Conservation (phyloP, 1,140 invertebrate genomes). For the Drosophila setifemur region DNA sequence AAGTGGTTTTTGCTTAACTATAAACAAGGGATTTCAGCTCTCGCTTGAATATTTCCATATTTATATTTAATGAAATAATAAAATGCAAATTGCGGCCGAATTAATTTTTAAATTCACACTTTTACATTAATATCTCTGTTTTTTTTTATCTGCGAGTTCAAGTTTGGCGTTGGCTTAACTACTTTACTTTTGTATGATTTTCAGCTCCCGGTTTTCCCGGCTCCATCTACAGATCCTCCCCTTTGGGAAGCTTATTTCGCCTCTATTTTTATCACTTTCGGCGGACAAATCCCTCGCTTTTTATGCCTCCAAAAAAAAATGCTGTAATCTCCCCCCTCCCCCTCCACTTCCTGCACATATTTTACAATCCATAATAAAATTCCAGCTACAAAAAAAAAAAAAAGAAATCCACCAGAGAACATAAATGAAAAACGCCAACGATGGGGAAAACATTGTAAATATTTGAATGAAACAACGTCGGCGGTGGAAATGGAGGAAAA, state of each 20-base stretch:
- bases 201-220: constrained; percentile 11
- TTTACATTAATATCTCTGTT: constrained; percentile 13
- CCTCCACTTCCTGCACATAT: constrained; percentile 41
- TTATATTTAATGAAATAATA: too few species aligned
- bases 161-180: neutral
- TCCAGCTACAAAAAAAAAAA: neutral
- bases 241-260: constrained; percentile 16
- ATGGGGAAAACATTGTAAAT: constrained; percentile 50
- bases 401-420: neutral
- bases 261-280: constrained; percentile 45
- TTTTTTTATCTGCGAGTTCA: constrained; percentile 16
- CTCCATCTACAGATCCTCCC: too few species aligned
- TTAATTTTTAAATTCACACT: constrained; percentile 18
- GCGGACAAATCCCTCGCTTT: constrained; percentile 36
- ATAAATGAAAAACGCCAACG: constrained; percentile 1
- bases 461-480: constrained; percentile 39
- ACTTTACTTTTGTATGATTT: constrained; percentile 1
- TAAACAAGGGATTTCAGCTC: too few species aligned
- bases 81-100: too few species aligned
- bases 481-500: constrained; percentile 29
- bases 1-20: constrained; percentile 58
- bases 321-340: constrained; percentile 34
- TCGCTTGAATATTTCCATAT: too few species aligned
- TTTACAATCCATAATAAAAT: constrained; percentile 43
- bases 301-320: constrained; percentile 40